Conservation (phyloP, 2,888 invertebrate genomes). For the Oscheius myriophilus region DNA sequence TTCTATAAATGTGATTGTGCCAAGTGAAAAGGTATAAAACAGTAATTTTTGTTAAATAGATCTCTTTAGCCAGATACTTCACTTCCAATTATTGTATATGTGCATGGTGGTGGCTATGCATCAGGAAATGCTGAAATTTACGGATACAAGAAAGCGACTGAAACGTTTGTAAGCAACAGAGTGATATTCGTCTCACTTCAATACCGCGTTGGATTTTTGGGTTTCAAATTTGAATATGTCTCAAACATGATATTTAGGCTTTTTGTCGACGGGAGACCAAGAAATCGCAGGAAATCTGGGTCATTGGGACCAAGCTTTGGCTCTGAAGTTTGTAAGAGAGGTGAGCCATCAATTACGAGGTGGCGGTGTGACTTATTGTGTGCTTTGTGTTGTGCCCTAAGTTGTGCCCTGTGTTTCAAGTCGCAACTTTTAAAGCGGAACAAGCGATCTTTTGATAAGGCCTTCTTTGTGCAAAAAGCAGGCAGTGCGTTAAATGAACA, state of each 20-base stretch:
- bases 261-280: conserved; percentile 51
- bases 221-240: conserved; percentile 1
- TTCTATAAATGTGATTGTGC: conserved; percentile 53
- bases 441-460: too few relatives aligned
- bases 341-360: too few relatives aligned
- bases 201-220: conserved; percentile 54
- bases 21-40: conserved; percentile 20
- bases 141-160: conserved; percentile 49
- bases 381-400: too few relatives aligned
- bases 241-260: conserved; percentile 33
- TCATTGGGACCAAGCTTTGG: conserved; percentile 54
- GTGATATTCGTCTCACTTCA: conserved; percentile 56
- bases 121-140: conserved; percentile 41
- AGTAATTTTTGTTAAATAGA: too few relatives aligned
- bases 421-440: too few relatives aligned
- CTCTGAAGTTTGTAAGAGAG: conserved; percentile 52
- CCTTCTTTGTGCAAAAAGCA: too few relatives aligned
- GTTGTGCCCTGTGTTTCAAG: too few relatives aligned
- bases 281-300: conserved; percentile 55
- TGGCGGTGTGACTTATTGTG: too few relatives aligned
- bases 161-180: conserved; percentile 48
- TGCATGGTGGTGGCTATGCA: conserved; percentile 57
- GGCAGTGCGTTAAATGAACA: too few relatives aligned
- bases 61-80: conserved; percentile 17
- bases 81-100: conserved; percentile 49